Conservation (phyloP, 1,140 invertebrate genomes). For the Teleopsis dalmanni region DNA sequence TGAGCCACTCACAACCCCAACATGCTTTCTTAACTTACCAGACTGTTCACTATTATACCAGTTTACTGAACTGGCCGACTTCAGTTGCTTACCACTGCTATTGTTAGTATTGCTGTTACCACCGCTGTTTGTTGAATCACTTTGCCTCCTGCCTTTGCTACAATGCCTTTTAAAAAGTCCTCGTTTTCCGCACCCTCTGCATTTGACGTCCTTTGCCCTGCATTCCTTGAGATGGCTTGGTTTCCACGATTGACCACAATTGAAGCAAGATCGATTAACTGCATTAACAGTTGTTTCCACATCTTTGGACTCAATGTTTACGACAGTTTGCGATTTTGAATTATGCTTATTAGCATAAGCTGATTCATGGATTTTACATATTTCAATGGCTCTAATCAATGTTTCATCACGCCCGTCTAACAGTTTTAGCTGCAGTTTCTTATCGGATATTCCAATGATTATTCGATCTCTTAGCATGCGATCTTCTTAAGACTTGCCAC, state of each 20-base stretch:
- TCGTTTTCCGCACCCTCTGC: background rate
- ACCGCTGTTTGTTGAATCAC: background rate
- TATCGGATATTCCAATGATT: slow-evolving; percentile 5
- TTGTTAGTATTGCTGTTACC: background rate
- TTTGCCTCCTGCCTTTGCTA: background rate
- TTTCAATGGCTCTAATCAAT: background rate
- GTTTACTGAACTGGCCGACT: background rate
- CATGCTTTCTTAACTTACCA: too few relatives aligned
- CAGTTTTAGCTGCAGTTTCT: slow-evolving; percentile 9
- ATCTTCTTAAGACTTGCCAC: slow-evolving; percentile 6
- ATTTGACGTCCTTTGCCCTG: background rate
- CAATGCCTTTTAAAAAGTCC: background rate
- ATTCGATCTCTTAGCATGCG: slow-evolving; percentile 11
- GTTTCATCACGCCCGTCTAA: slow-evolving; percentile 3
- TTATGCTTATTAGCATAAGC: slow-evolving; percentile 1
- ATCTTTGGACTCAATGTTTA: background rate
- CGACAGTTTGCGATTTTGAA: background rate
- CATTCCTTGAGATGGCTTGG: background rate
- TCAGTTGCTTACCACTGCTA: background rate
- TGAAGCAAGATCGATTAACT: background rate
- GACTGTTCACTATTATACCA: background rate
- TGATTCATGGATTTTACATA: slow-evolving; percentile 1
- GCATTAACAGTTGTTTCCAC: background rate
- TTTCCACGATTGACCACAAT: background rate
- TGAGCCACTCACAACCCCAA: too few relatives aligned